Percentiles rank a stretch among this genome's conserved stretches.
Evolutionary conservation across 2,113 vertebrate genomes (phyloP).

Genomic region (Zosterops borbonicus): DNA sequence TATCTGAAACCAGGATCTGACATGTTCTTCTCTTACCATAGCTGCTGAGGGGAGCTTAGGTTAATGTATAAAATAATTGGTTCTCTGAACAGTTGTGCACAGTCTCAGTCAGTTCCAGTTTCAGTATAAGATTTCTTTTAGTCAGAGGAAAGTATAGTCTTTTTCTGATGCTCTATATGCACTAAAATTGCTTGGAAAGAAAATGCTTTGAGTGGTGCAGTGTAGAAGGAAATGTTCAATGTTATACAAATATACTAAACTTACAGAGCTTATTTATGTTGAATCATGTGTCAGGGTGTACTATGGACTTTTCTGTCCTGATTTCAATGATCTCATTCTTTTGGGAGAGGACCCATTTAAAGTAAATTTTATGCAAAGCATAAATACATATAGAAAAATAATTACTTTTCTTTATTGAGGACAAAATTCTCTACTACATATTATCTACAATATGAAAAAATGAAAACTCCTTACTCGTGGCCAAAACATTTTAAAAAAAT

Average conservation of each 20-base stretch:
- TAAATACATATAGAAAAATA: not conserved
- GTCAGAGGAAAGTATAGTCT: conserved; percentile 15
- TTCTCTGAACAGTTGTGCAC: conserved; percentile 30
- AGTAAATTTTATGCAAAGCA: not conserved
- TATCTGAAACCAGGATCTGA: conserved; percentile 1
- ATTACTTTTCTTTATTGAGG: not conserved
- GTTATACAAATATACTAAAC: conserved; percentile 14
- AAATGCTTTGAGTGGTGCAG: not conserved
- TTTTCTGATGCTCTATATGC: conserved; percentile 1
- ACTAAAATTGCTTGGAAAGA: not conserved
- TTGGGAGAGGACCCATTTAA: not conserved
- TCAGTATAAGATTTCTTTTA: conserved; percentile 40
- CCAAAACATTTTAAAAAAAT: not conserved
- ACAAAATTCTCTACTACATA: not conserved
- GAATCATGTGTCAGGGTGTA: conserved; percentile 2
- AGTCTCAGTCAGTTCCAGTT: conserved; percentile 21
- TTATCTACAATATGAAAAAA: not conserved
- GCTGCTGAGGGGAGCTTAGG: conserved; percentile 35
- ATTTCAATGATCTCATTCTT: conserved; percentile 3
- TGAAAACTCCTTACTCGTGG: not conserved
- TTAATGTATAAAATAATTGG: conserved; percentile 46
- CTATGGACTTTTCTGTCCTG: not conserved
- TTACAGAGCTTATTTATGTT: conserved; percentile 14
- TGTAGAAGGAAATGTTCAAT: not conserved
- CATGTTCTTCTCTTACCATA: not conserved